These are phyloP conservation scores for Sturmia bella DNA, from an alignment of 2,888 invertebrate genomes.

Conservation along the genomic window DNA sequence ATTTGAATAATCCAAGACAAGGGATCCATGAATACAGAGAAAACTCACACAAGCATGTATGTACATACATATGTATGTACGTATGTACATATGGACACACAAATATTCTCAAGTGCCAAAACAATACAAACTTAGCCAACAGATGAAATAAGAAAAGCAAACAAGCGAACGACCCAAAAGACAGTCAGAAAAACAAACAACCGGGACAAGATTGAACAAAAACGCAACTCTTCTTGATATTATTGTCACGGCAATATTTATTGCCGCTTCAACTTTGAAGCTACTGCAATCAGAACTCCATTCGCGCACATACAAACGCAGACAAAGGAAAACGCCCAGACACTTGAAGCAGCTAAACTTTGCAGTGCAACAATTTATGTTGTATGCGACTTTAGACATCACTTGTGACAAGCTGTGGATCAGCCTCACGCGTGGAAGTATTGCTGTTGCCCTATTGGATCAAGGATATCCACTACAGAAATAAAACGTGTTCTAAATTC, in stretches of 20 bases:
- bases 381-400: conserved; percentile 71
- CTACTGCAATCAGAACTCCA: conserved; percentile 51
- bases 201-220: conserved; percentile 57
- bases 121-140: conserved; percentile 42
- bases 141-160: conserved; percentile 48
- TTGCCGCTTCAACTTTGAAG: conserved; percentile 65
- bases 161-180: conserved; percentile 4
- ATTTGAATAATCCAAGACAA: conserved; percentile 66
- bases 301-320: background rate
- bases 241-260: conserved; percentile 57
- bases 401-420: conserved; percentile 53
- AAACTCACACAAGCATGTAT: background rate
- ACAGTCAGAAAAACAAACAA: conserved; percentile 52
- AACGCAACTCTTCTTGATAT: conserved; percentile 60
- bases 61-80: too few relatives aligned
- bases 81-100: too few relatives aligned
- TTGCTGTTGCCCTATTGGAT: background rate
- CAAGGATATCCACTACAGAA: conserved; percentile 2
- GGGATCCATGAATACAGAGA: conserved; percentile 16
- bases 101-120: conserved; percentile 13
- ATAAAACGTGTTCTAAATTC: too few relatives aligned
- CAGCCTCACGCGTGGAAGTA: conserved; percentile 31
- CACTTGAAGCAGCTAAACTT: background rate
- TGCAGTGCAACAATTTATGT: conserved; percentile 73
- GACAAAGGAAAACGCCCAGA: background rate